These are phyloP conservation scores for Gymnothorax javanicus DNA, from an alignment of 2,797 vertebrate genomes.

Conservation along the genomic window DNA sequence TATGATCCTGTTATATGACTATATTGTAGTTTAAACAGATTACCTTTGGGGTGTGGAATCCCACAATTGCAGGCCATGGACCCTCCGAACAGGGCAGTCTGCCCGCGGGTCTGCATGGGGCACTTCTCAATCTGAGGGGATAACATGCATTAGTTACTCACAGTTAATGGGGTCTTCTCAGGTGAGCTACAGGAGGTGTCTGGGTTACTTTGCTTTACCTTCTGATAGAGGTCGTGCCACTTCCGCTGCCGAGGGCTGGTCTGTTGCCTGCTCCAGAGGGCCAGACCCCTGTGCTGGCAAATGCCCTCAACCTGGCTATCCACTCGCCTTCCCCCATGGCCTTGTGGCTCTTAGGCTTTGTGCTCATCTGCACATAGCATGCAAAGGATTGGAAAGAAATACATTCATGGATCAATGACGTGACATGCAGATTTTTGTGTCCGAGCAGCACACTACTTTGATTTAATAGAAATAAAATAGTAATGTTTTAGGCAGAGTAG, in stretches of 20 bases:
- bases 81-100: constrained; percentile 32
- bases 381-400: background rate
- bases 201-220: background rate
- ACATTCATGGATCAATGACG: background rate
- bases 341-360: constrained; percentile 18
- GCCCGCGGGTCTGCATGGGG: constrained; percentile 33
- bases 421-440: no score
- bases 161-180: background rate
- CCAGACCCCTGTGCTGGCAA: constrained; percentile 19
- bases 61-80: constrained; percentile 31
- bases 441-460: no score
- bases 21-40: constrained; percentile 6
- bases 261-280: constrained; percentile 16
- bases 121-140: constrained; percentile 36
- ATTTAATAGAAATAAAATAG: no score
- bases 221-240: constrained; percentile 29
- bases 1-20: background rate
- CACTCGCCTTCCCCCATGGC: constrained; percentile 27
- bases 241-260: constrained; percentile 8
- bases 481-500: no score
- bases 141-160: background rate
- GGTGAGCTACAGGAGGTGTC: no score
- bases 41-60: constrained; percentile 35
- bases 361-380: constrained; percentile 21
- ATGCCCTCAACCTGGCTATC: constrained; percentile 18